A percentile compares a stretch with the other conserved stretches of the same genome.
These are phyloP conservation scores for Cyanoderma ruficeps DNA, from an alignment of 2,113 vertebrate species.

Conservation along the genomic window DNA sequence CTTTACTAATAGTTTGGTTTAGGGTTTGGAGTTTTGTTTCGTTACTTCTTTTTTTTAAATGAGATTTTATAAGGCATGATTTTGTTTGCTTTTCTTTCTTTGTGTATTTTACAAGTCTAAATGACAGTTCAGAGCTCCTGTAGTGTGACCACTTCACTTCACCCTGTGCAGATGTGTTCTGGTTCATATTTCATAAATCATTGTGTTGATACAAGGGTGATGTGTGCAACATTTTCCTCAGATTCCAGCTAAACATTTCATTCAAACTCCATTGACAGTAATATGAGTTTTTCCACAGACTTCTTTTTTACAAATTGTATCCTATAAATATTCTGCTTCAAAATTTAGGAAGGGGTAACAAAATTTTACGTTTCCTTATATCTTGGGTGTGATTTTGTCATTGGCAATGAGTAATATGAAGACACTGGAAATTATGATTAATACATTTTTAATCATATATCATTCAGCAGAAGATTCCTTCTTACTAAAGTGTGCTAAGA, in stretches of 20 bases:
- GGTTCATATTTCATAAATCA: constrained; percentile 71
- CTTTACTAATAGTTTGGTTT: neutral
- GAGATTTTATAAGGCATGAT: neutral
- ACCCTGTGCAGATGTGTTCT: constrained; percentile 53
- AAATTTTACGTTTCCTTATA: neutral
- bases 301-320: constrained; percentile 41
- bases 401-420: neutral
- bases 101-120: constrained; percentile 52
- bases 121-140: constrained; percentile 50
- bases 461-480: neutral
- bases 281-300: neutral
- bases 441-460: neutral
- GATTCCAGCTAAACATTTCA: constrained; percentile 45
- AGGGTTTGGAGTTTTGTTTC: neutral
- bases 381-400: neutral
- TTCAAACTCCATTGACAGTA: neutral
- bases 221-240: constrained; percentile 64
- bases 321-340: constrained; percentile 49
- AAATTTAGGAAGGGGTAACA: constrained; percentile 47
- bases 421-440: neutral
- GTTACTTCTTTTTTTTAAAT: neutral
- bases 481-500: neutral
- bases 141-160: constrained; percentile 35
- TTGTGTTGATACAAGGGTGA: constrained; percentile 64
- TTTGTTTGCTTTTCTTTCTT: constrained; percentile 23